Conservation (phyloP, 2,113 vertebrate genomes). For the Fregata magnificens region DNA sequence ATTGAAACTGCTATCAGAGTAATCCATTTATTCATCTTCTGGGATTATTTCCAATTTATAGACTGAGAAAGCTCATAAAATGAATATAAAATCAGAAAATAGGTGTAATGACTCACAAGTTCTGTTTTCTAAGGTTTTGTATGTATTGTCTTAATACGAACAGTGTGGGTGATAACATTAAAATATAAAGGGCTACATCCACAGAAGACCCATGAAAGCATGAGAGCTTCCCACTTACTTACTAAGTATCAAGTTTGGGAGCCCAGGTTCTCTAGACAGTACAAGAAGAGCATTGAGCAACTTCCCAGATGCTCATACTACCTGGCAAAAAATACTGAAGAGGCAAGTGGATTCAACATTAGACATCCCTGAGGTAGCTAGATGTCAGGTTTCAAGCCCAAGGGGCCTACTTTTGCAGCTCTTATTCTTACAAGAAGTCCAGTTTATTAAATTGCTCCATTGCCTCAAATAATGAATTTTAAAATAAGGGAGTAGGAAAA, state of each 20-base stretch:
- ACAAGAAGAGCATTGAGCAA: neutral
- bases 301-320: neutral
- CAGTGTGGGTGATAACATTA: neutral
- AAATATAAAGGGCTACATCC: neutral
- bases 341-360: neutral
- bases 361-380: neutral
- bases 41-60: constrained; percentile 21
- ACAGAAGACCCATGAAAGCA: neutral
- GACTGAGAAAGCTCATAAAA: neutral
- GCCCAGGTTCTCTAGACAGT: neutral
- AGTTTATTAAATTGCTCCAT: neutral
- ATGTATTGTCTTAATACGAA: neutral
- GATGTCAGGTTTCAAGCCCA: neutral
- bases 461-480: neutral
- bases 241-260: neutral
- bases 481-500: neutral
- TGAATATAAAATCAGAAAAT: neutral
- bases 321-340: neutral
- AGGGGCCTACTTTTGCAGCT: neutral
- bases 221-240: neutral
- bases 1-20: neutral
- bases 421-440: neutral
- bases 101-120: neutral
- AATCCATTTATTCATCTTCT: neutral
- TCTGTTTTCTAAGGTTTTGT: neutral